A percentile compares a stretch with the other conserved stretches of the same genome.
Conservation (phyloP, 2,797 vertebrate genomes). For the Coilia nasus region DNA sequence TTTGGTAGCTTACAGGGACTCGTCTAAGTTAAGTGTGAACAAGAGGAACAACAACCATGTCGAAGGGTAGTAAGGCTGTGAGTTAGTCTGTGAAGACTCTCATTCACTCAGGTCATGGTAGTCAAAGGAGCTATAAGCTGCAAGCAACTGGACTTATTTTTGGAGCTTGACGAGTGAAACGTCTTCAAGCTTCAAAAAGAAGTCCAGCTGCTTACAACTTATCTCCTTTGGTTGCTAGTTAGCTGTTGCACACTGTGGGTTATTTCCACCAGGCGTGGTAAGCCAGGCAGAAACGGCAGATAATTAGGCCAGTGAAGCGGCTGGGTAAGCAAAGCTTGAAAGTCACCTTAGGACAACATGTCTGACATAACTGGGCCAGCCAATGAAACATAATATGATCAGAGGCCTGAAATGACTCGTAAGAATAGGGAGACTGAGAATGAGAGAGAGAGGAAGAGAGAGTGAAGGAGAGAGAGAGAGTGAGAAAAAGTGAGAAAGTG, state of each 20-base stretch:
- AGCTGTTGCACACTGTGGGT: not conserved
- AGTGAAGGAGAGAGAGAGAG: not conserved
- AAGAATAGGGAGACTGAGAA: not conserved
- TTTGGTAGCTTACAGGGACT: no score
- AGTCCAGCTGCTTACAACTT: no score
- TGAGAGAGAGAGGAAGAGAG: not conserved
- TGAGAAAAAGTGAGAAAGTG: not conserved
- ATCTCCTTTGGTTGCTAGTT: not conserved
- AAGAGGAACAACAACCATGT: no score
- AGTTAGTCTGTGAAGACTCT: no score
- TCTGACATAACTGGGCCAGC: conserved; percentile 7
- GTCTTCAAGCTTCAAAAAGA: no score
- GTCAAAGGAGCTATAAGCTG: no score
- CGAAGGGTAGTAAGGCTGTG: no score
- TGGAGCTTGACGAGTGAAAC: no score
- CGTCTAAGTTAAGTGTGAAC: no score
- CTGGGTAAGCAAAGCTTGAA: not conserved
- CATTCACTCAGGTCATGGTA: no score
- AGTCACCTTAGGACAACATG: not conserved
- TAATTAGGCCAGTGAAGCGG: not conserved
- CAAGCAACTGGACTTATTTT: no score
- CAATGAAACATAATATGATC: conserved; percentile 15
- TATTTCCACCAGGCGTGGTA: not conserved
- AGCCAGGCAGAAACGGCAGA: not conserved
- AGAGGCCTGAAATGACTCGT: not conserved